These are phyloP conservation scores for Schlechtendalia chinensis DNA, from an alignment of 1,140 invertebrate genomes.

Conservation along the genomic window DNA sequence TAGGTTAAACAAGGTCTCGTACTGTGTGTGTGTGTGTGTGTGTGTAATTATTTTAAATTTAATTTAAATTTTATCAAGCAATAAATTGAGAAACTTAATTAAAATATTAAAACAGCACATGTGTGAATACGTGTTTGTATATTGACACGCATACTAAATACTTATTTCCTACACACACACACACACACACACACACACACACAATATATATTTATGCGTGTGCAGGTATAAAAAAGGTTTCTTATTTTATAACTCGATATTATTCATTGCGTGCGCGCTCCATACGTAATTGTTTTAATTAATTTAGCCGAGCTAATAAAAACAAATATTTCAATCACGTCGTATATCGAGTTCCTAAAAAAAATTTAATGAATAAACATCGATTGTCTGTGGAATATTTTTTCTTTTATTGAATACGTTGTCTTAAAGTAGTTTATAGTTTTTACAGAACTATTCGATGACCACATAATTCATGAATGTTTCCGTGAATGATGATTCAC, in stretches of 20 bases:
- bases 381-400: no score
- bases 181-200: no score
- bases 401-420: no score
- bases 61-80: neutral
- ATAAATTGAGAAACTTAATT: neutral
- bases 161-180: no score
- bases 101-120: neutral
- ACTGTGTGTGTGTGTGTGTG: no score
- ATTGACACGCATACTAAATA: neutral
- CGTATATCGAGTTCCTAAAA: neutral
- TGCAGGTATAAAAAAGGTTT: neutral
- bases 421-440: no score
- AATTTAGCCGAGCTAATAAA: neutral
- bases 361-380: no score
- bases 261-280: neutral
- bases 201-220: neutral
- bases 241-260: neutral
- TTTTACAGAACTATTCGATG: no score
- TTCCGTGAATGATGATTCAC: no score
- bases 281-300: neutral
- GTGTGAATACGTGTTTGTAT: neutral
- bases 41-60: neutral
- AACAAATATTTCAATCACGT: neutral
- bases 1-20: no score
- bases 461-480: no score